These are phyloP conservation scores for Axis porcinus DNA, from an alignment of 2,113 vertebrate genomes.

Conservation along the genomic window DNA sequence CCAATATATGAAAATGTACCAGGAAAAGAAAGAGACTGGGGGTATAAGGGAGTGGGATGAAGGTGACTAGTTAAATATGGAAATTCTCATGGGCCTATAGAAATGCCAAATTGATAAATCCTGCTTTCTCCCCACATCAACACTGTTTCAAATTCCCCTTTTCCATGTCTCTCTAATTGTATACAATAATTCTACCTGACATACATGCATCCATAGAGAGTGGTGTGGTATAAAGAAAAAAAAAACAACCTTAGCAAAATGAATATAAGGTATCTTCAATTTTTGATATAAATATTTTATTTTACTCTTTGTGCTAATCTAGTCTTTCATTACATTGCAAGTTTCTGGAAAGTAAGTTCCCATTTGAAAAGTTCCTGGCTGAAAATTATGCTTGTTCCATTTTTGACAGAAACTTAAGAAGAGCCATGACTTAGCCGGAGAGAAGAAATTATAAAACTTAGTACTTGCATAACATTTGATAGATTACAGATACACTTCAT, in stretches of 20 bases:
- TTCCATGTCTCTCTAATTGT: not conserved
- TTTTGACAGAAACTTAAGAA: constrained; percentile 4
- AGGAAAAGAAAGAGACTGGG: not conserved
- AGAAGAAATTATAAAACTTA: not conserved
- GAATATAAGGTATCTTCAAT: not conserved
- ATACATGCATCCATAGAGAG: not conserved
- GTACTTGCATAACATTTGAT: not conserved
- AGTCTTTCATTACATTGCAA: not conserved
- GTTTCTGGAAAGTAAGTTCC: not conserved
- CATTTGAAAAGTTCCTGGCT: not conserved
- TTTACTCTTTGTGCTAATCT: not conserved
- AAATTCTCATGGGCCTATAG: not conserved
- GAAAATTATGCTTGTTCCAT: not conserved
- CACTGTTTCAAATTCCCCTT: not conserved
- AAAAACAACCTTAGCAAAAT: not conserved
- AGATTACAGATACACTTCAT: not conserved
- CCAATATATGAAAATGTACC: not conserved
- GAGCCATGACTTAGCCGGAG: not conserved
- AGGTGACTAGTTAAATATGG: not conserved
- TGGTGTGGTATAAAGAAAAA: not conserved
- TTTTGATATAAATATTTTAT: not conserved
- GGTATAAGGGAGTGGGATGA: fast-evolving
- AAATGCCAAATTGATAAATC: not conserved
- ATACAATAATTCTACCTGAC: not conserved
- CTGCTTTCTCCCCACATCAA: not conserved